Percentiles rank a stretch among this genome's conserved stretches.
Evolutionary conservation across 1,140 invertebrate genomes (phyloP).

Genomic region (Tachypleus tridentatus): DNA sequence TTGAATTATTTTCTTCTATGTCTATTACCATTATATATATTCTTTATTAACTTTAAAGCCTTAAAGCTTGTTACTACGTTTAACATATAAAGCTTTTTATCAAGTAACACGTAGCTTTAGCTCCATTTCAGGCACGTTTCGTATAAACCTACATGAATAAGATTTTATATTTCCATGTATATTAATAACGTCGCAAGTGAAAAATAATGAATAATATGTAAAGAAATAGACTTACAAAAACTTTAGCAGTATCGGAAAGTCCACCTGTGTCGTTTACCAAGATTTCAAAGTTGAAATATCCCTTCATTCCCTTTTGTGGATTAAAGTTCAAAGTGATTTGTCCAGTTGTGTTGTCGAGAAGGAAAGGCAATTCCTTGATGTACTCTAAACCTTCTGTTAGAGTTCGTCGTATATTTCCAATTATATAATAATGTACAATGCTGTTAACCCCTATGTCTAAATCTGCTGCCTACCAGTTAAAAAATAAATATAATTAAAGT

Average conservation of each 20-base stretch:
- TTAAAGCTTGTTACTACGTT: no score
- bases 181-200: conserved; percentile 4
- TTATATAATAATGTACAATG: conserved; percentile 59
- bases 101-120: no score
- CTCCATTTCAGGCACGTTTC: no score
- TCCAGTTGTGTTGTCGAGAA: conserved; percentile 65
- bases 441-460: conserved; percentile 61
- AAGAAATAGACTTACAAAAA: conserved; percentile 28
- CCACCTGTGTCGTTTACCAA: conserved; percentile 72
- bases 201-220: conserved; percentile 5
- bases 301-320: conserved; percentile 91
- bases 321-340: conserved; percentile 81
- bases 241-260: conserved; percentile 38
- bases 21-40: no score
- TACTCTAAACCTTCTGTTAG: conserved; percentile 73
- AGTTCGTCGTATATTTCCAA: conserved; percentile 56
- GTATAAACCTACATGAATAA: no score
- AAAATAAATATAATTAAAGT: conserved; percentile 18
- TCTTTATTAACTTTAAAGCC: no score
- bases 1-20: no score
- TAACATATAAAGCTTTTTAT: no score
- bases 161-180: no score
- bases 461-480: conserved; percentile 53
- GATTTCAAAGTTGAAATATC: conserved; percentile 86
- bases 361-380: conserved; percentile 62